Base-by-base conservation (phyloP, 1,140 invertebrate genomes). In the Lordiphosa collinella region DNA sequence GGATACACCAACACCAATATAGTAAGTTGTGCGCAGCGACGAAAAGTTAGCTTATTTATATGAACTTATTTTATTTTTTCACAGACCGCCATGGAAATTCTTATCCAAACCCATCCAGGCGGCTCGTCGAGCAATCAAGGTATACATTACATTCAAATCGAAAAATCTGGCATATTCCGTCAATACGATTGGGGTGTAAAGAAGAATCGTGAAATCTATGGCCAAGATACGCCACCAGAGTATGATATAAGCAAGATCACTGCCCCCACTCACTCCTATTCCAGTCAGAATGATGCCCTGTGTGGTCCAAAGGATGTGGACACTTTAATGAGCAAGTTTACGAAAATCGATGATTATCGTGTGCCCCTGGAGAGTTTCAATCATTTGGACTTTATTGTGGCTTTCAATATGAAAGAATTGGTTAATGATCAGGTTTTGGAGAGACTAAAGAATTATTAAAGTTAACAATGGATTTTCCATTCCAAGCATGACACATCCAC, bases 361-460 rank as follows among this genome's bases (percentile, higher is more conserved):
- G 90, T 94, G 5, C 90, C 91, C 0, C 88, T 91, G 38, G 78
- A 90, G 16, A 89, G 91, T 22, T 95, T 94, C 88, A 94, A 92
- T 86, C 93, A 94, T 68, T 90, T 94, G 74, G 93, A 95, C 89
- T 95, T 94, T 88, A 91, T 92, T 64, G 93, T 91, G 88, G 93
- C 92, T 0, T 91, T 89, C 11, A 91, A 92, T 51, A 91, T 91
- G 3, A 91, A 91, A 65, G 87, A 88, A 50, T 73, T 92, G n/a
- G 80, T 94, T 4, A 93, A 94, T 85, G 88, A 92, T 54, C 36
- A 52, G 22, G 10, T 85, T 31, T 11, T 85, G 8, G 40, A 72
- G 3, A 43, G 74, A 9, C 71, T 85, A 5, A 79, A 85, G 16
- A 25, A 22, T 7, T 73, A 84, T 49, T 72, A 84, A 10, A 11